phyloP scores from a whole-genome alignment of 2,888 invertebrate species.

The Monopis laevigella region DNA sequence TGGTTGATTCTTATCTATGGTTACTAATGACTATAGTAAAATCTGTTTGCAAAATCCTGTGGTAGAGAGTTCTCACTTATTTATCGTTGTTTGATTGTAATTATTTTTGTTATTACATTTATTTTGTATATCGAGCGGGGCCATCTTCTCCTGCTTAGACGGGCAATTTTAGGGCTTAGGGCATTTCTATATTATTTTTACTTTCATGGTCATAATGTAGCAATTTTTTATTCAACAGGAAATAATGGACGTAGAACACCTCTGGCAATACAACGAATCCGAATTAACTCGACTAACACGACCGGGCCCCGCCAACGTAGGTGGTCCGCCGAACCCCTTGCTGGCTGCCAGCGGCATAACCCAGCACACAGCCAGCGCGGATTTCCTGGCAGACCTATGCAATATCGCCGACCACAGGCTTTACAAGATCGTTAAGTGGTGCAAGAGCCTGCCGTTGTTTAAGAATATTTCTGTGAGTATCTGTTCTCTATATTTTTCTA shows the following conservation, averaged over 20 bases:
- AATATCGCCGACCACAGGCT: conserved; percentile 95
- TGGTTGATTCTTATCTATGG: too few species aligned
- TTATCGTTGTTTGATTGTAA: too few species aligned
- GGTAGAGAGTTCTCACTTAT: too few species aligned
- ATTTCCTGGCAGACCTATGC: conserved; percentile 89
- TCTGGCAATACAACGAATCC: conserved; percentile 93
- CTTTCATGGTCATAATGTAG: too few species aligned
- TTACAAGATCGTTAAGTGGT: conserved; percentile 98
- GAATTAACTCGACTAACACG: conserved; percentile 75
- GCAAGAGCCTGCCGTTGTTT: conserved; percentile 95
- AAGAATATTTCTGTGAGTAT: conserved; percentile 89
- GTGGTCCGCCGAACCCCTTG: conserved; percentile 52
- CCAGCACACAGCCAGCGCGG: conserved; percentile 76
- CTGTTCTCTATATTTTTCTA: too few species aligned
- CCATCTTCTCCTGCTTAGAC: too few species aligned
- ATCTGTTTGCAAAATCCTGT: too few species aligned
- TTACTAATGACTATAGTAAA: too few species aligned
- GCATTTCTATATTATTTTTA: too few species aligned
- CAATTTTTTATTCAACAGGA: conserved; percentile 67
- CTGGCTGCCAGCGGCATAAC: conserved; percentile 58
- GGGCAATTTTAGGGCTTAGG: too few species aligned
- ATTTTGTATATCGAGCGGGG: too few species aligned
- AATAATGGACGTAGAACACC: conserved; percentile 95
- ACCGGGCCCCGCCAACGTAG: conserved; percentile 54
- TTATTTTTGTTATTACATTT: too few species aligned